A percentile compares a stretch with the other conserved stretches of the same genome.
Evolutionary conservation across 1,140 invertebrate species (phyloP).

Genomic region (Drosophila malerkotliana): DNA sequence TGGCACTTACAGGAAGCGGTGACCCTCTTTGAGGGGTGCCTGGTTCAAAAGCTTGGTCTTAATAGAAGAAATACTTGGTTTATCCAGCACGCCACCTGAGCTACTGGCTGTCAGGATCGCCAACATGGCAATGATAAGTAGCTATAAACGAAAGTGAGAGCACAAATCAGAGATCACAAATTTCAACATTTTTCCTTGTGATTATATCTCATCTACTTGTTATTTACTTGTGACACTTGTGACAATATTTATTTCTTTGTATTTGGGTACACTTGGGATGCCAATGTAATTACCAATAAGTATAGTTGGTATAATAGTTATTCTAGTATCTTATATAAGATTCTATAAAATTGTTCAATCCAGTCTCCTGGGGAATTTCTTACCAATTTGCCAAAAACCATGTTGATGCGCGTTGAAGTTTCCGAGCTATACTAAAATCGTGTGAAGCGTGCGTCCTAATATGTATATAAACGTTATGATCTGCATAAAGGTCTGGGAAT

Average conservation of each 20-base stretch:
- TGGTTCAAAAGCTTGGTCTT: slow-evolving; percentile 45
- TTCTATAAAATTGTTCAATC: neutral
- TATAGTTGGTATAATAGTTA: too few relatives aligned
- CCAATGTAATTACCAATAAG: slow-evolving; percentile 32
- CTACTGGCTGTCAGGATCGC: slow-evolving; percentile 57
- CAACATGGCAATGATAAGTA: slow-evolving; percentile 61
- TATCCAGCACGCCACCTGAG: slow-evolving; percentile 63
- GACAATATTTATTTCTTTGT: too few relatives aligned
- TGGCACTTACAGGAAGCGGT: slow-evolving; percentile 61
- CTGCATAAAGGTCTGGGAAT: slow-evolving; percentile 59
- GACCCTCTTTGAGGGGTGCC: slow-evolving; percentile 65
- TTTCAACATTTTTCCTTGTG: too few relatives aligned
- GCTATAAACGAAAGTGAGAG: slow-evolving; percentile 23
- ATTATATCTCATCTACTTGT: too few relatives aligned
- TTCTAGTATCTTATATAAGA: neutral
- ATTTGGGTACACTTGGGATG: slow-evolving; percentile 25
- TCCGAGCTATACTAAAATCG: slow-evolving; percentile 72
- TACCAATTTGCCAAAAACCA: slow-evolving; percentile 77
- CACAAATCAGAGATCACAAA: too few relatives aligned
- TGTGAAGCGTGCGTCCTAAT: slow-evolving; percentile 28
- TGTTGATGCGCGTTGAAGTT: slow-evolving; percentile 73
- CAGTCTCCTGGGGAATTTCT: slow-evolving; percentile 24
- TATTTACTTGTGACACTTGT: too few relatives aligned
- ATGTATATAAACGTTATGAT: slow-evolving; percentile 57
- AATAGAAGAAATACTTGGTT: slow-evolving; percentile 44